Conservation (phyloP, 1,140 invertebrate genomes). For the Akabosia matsudoensis region DNA sequence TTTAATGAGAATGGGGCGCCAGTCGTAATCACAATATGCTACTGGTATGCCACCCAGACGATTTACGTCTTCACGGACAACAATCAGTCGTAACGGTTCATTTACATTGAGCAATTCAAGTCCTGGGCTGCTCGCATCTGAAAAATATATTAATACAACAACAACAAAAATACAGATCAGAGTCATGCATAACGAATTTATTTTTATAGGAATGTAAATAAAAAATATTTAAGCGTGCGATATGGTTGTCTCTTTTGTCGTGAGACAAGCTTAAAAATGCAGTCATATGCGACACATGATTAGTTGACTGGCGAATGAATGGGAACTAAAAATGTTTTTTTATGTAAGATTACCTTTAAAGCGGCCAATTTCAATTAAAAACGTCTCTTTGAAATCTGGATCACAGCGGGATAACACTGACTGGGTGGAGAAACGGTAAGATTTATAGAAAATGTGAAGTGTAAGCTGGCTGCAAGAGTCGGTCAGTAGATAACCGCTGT, state of each 20-base stretch:
- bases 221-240: too few relatives aligned
- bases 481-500: background rate
- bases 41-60: background rate
- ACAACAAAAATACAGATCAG: too few relatives aligned
- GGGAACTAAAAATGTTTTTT: background rate
- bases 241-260: too few relatives aligned
- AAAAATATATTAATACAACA: too few relatives aligned
- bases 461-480: background rate
- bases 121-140: background rate
- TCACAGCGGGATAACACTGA: slow-evolving; percentile 16
- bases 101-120: background rate
- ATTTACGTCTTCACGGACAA: slow-evolving; percentile 17
- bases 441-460: slow-evolving; percentile 33
- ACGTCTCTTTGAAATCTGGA: slow-evolving; percentile 27
- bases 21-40: slow-evolving; percentile 24
- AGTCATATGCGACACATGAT: too few relatives aligned
- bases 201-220: too few relatives aligned
- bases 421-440: slow-evolving; percentile 26
- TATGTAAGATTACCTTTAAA: slow-evolving; percentile 24
- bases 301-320: background rate
- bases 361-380: slow-evolving; percentile 35
- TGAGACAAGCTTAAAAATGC: too few relatives aligned
- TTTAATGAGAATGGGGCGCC: slow-evolving; percentile 31
- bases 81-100: slow-evolving; percentile 5
- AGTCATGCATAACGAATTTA: too few relatives aligned